phyloP scores from a whole-genome alignment of 2,888 invertebrate genomes.

The Cryptocheilus praepositus region DNA sequence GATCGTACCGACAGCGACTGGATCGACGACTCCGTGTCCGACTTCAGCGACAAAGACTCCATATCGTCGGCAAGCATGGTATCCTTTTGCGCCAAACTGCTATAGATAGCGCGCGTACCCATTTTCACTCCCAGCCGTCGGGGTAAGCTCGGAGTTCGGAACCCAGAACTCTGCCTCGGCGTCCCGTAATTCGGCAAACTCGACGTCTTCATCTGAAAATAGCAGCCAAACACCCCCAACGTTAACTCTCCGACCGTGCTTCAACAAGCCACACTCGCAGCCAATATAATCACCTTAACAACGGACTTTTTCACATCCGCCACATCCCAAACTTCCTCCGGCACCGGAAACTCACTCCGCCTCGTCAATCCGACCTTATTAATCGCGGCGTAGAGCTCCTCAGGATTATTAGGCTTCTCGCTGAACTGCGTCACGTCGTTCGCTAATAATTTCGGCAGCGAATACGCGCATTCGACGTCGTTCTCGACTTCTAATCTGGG shows the following conservation, averaged over 20 bases:
- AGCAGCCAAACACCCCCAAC: neutral
- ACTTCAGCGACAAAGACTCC: slow-evolving; percentile 69
- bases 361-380: slow-evolving; percentile 65
- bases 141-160: slow-evolving; percentile 67
- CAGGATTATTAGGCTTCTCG: slow-evolving; percentile 75
- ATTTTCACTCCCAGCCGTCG: slow-evolving; percentile 83
- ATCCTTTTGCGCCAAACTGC: slow-evolving; percentile 63
- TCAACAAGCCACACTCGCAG: neutral
- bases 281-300: slow-evolving; percentile 54
- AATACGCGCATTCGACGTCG: slow-evolving; percentile 62
- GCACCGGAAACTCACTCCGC: slow-evolving; percentile 62
- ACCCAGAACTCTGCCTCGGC: slow-evolving; percentile 61
- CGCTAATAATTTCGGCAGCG: slow-evolving; percentile 62
- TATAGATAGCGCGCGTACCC: slow-evolving; percentile 83
- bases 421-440: slow-evolving; percentile 54
- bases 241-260: neutral
- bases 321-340: slow-evolving; percentile 69
- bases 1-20: slow-evolving; percentile 68
- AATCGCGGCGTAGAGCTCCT: slow-evolving; percentile 75
- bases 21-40: slow-evolving; percentile 70
- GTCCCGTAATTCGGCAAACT: slow-evolving; percentile 69
- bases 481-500: slow-evolving; percentile 38
- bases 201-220: slow-evolving; percentile 65
- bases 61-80: slow-evolving; percentile 68
- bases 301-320: slow-evolving; percentile 58